A percentile compares a stretch with the other conserved stretches of the same genome.
phyloP scores from a whole-genome alignment of 2,113 vertebrate species.

The human (Homo sapiens) region DNA sequence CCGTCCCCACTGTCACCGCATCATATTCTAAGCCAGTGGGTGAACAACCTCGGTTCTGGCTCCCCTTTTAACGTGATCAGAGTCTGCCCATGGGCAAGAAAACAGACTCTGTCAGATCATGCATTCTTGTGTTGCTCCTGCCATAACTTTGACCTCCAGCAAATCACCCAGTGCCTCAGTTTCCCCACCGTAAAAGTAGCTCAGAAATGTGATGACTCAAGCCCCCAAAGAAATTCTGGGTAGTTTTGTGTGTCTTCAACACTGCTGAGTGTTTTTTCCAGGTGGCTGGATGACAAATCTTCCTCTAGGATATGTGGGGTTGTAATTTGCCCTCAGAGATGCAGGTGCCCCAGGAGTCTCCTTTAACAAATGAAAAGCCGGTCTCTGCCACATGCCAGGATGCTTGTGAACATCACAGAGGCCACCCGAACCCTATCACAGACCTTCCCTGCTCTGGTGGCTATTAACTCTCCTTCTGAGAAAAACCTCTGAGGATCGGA shows the following conservation, averaged over 20 bases:
- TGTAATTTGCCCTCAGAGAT: neutral
- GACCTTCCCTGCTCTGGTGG: neutral
- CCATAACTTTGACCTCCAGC: neutral
- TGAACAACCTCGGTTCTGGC: neutral
- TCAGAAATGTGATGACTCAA: neutral
- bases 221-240: neutral
- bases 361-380: neutral
- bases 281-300: neutral
- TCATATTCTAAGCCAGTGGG: neutral
- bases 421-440: neutral
- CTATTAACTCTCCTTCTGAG: neutral
- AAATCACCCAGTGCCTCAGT: neutral
- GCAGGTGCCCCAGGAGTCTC: neutral
- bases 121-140: neutral
- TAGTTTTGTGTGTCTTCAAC: neutral
- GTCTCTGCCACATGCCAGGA: neutral
- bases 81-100: neutral
- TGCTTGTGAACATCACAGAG: neutral
- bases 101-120: neutral
- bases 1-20: neutral
- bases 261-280: neutral
- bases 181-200: neutral
- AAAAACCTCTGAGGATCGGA: neutral
- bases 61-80: accelerated
- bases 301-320: neutral